These are phyloP conservation scores for Penaeus japonicus DNA, from an alignment of 1,140 invertebrate species.

Conservation along the genomic window DNA sequence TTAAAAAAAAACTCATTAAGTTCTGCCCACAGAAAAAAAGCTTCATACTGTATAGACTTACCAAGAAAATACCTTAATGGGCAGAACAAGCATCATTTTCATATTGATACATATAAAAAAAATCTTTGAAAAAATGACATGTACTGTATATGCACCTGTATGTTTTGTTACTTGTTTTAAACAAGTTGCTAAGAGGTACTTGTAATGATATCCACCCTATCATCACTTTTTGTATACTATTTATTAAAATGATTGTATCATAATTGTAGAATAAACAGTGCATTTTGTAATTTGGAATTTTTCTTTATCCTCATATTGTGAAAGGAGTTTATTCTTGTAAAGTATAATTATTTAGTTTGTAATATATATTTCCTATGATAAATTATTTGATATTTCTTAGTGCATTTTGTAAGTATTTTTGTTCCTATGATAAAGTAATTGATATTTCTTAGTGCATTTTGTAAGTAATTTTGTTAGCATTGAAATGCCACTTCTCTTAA, in stretches of 20 bases:
- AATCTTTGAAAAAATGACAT: background rate
- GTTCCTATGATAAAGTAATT: too few species aligned
- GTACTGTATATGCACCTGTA: slow-evolving; percentile 6
- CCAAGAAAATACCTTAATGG: background rate
- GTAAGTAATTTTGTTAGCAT: too few species aligned
- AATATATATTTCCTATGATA: too few species aligned
- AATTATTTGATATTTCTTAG: too few species aligned
- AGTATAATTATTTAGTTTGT: background rate
- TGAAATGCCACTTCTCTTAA: too few species aligned
- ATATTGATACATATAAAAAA: background rate
- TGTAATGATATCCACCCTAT: slow-evolving; percentile 22
- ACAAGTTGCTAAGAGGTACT: slow-evolving; percentile 10
- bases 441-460: too few species aligned
- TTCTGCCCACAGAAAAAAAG: too few species aligned
- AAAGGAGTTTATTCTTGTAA: too few species aligned
- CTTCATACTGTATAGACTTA: too few species aligned
- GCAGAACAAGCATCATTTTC: background rate
- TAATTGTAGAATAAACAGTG: slow-evolving; percentile 44
- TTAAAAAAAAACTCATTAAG: too few species aligned
- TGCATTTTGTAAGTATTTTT: too few species aligned
- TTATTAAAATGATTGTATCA: slow-evolving; percentile 51
- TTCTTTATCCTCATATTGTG: background rate
- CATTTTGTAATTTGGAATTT: slow-evolving; percentile 30
- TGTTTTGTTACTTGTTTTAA: slow-evolving; percentile 24
- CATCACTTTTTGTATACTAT: slow-evolving; percentile 50